phyloP scores from a whole-genome alignment of 2,888 invertebrate species.

The Pyrgus malvae region DNA sequence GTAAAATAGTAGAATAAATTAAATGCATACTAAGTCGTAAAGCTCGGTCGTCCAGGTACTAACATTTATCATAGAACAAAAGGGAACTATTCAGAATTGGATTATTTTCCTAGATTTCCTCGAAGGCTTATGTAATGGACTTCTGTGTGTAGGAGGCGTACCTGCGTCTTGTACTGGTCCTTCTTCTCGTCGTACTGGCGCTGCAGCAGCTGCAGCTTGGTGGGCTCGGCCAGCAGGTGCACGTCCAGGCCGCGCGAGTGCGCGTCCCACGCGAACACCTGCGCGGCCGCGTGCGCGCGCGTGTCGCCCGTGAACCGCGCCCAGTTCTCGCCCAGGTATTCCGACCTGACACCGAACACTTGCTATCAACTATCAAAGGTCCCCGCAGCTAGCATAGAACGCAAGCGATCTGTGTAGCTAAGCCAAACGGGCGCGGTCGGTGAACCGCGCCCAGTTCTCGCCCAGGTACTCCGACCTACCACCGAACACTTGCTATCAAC shows the following conservation, averaged over 20 bases:
- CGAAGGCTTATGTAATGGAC: no score
- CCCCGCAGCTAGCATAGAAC: no score
- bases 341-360: constrained; percentile 55
- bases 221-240: constrained; percentile 98
- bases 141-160: constrained; percentile 40
- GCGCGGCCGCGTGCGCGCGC: constrained; percentile 92
- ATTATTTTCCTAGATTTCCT: no score
- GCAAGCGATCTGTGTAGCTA: no score
- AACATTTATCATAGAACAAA: no score
- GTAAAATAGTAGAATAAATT: no score
- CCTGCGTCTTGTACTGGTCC: constrained; percentile 92
- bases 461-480: constrained; percentile 89
- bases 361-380: no score
- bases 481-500: no score
- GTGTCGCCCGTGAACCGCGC: constrained; percentile 97
- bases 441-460: constrained; percentile 97
- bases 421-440: constrained; percentile 97
- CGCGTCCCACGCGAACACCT: constrained; percentile 99
- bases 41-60: no score
- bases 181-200: constrained; percentile 95
- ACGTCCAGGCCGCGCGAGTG: constrained; percentile 96
- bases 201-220: constrained; percentile 95
- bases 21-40: no score
- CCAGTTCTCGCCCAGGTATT: constrained; percentile 98
- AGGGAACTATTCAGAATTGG: no score